Evolutionary conservation across 2,797 vertebrate genomes (phyloP).

Genomic region (Hoplostethus atlanticus): DNA sequence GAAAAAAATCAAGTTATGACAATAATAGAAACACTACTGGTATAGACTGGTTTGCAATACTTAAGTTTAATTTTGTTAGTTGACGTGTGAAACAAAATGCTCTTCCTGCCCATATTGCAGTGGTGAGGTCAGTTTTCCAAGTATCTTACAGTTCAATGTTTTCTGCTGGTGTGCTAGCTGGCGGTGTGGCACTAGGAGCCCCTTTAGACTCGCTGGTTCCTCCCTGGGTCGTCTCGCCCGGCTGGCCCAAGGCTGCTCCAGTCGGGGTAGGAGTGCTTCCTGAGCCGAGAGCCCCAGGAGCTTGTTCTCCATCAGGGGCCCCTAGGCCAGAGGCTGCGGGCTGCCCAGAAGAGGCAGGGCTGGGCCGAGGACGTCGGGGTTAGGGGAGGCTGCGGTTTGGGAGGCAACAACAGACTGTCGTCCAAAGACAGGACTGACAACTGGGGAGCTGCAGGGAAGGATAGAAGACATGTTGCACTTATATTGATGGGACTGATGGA

Average conservation of each 20-base stretch:
- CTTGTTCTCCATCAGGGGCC: slow-evolving; percentile 80
- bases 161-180: slow-evolving; percentile 77
- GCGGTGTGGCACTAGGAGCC: slow-evolving; percentile 73
- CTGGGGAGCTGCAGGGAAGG: slow-evolving; percentile 88
- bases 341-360: slow-evolving; percentile 69
- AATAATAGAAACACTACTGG: background rate
- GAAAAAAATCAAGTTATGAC: background rate
- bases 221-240: slow-evolving; percentile 83
- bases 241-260: slow-evolving; percentile 78
- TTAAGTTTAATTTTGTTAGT: background rate
- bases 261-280: slow-evolving; percentile 77
- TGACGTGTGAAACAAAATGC: background rate
- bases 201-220: slow-evolving; percentile 82
- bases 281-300: slow-evolving; percentile 68
- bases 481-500: too few species aligned
- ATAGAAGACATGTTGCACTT: too few species aligned
- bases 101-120: too few species aligned
- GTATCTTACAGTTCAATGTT: slow-evolving; percentile 78
- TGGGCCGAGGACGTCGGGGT: slow-evolving; percentile 64
- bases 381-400: slow-evolving; percentile 85
- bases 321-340: slow-evolving; percentile 74
- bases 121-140: background rate
- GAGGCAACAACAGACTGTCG: slow-evolving; percentile 91
- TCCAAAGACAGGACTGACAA: slow-evolving; percentile 92
- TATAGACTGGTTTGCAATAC: too few species aligned